Evolutionary conservation across 2,888 invertebrate genomes (phyloP), one percentile per base, ranked within the genome.

Genomic region (Chouioia cunea): DNA sequence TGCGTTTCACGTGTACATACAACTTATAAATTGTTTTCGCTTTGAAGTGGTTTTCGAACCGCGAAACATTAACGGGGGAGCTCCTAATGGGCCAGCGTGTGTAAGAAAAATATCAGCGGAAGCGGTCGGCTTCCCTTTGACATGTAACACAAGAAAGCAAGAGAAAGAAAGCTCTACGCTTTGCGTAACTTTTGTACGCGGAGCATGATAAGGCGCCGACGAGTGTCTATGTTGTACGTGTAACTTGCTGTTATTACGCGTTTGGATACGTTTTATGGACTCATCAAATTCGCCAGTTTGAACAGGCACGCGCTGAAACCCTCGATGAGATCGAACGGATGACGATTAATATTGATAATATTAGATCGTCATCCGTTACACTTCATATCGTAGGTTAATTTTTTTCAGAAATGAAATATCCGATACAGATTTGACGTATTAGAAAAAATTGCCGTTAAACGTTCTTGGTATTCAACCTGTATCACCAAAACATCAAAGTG

Each of bases 61-160:
- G 74, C 69, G 62, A 67, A 73, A 76, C 68, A 69, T 71, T 73
- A 74, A 75, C 69, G 65, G 66, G 46, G 62, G 54, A 46, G 23
- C 46, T 48, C 54, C 18, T 15, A 54, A 71, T 18, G 52, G 56
- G 52, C 58, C 60, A 27, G 65, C 72, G 67, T 62, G n/a, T n/a
- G 69, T 64, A 72, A 63, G 58, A 71, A 65, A 59, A 70, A 70
- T 59, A 74, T 43, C 70, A 50, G 58, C 79, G 79, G 79, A 79
- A 79, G 76, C 72, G 76, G 75, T 72, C 77, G 78, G 76, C 75
- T 74, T 69, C 56, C 71, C 79, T 79, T 79, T 79, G 79, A 79
- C 74, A 66, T 16, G 44, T 52, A 54, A 16, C 50, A 48, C 27
- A 15, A 20, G 50, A 47, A 36, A 14, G 20, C 66, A 63, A 23